phyloP scores from a whole-genome alignment of 2,888 invertebrate species.

The Stenodera caucasica region DNA sequence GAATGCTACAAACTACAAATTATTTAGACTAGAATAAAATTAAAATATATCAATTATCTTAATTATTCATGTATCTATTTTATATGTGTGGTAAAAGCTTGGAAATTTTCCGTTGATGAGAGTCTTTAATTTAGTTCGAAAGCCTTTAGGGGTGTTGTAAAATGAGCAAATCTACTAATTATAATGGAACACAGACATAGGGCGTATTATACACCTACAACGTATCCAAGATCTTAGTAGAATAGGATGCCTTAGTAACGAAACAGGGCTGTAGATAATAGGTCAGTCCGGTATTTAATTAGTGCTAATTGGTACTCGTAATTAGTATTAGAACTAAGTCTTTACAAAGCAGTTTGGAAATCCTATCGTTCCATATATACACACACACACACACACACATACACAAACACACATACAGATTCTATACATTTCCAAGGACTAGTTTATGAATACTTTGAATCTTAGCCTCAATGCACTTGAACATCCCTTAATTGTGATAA shows the following conservation, averaged over 20 bases:
- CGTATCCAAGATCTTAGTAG: slow-evolving; percentile 44
- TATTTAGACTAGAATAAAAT: too few species aligned
- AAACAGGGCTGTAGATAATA: slow-evolving; percentile 50
- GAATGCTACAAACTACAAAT: background rate
- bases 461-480: too few species aligned
- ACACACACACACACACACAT: too few species aligned
- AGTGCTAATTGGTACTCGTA: slow-evolving; percentile 55
- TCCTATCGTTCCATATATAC: slow-evolving; percentile 43
- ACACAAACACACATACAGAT: too few species aligned
- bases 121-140: slow-evolving; percentile 30
- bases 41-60: slow-evolving; percentile 20
- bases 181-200: slow-evolving; percentile 34
- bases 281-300: slow-evolving; percentile 56
- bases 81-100: background rate
- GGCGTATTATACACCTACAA: slow-evolving; percentile 6
- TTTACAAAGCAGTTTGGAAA: slow-evolving; percentile 54
- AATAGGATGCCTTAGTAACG: slow-evolving; percentile 51
- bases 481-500: too few species aligned
- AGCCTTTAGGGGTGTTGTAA: slow-evolving; percentile 34
- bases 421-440: too few species aligned
- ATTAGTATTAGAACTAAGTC: slow-evolving; percentile 55
- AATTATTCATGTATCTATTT: slow-evolving; percentile 22
- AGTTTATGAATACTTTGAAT: slow-evolving; percentile 40
- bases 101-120: slow-evolving; percentile 16
- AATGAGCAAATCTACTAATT: slow-evolving; percentile 47